These are phyloP conservation scores for Enteromius unitaeniatus DNA, from an alignment of 2,797 vertebrate species.

Conservation along the genomic window DNA sequence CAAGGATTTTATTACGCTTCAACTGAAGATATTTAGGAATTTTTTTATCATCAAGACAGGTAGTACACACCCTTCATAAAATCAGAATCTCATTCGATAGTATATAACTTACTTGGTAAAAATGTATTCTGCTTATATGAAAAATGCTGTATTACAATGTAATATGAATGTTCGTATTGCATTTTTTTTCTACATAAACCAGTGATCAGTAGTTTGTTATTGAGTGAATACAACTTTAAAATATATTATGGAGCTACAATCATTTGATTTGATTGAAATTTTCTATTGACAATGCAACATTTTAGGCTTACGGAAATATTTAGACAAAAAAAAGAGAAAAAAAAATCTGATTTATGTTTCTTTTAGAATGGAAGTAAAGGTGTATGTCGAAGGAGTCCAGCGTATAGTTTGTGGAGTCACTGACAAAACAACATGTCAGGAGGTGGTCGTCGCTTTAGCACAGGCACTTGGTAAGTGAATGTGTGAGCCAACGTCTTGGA, in stretches of 20 bases:
- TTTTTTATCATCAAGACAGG: conserved; percentile 3
- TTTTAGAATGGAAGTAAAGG: conserved; percentile 80
- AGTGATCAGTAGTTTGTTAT: not conserved
- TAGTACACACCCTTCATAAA: not conserved
- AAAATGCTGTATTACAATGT: not conserved
- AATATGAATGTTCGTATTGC: not conserved
- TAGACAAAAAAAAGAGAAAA: too few relatives aligned
- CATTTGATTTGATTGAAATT: not conserved
- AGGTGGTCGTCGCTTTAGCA: conserved; percentile 81
- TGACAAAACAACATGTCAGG: conserved; percentile 80
- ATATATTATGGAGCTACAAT: not conserved
- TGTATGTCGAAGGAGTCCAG: conserved; percentile 76
- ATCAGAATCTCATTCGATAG: not conserved
- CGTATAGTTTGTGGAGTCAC: conserved; percentile 82
- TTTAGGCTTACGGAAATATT: not conserved
- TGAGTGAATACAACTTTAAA: not conserved
- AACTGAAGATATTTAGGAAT: not conserved
- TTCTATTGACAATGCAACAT: not conserved
- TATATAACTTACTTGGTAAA: not conserved
- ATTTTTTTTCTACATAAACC: conserved; percentile 2
- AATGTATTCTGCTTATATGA: not conserved
- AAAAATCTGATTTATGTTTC: not conserved
- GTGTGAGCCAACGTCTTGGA: not conserved
- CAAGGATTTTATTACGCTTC: not conserved
- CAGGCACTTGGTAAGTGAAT: conserved; percentile 75